Evolutionary conservation across 2,888 invertebrate species (phyloP), one percentile per base, ranked within the genome.

Genomic region (Napeogenes inachia): DNA sequence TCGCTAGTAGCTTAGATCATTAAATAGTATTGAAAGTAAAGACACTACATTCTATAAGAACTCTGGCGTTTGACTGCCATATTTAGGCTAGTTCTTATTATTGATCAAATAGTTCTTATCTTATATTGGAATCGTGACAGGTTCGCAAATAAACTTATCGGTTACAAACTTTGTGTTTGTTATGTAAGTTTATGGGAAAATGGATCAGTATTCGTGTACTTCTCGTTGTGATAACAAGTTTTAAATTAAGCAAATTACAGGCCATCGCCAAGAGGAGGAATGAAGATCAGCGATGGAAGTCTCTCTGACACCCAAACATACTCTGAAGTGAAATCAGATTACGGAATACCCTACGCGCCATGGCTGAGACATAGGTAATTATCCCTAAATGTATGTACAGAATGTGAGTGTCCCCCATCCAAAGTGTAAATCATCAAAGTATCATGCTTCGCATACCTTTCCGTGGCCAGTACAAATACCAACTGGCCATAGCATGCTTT

Each of bases 251-350:
- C 47, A 30, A 32, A 30, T 81, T 80, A 55, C 77, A 92, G 92
- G 78, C 75, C 89, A 60, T 76, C 90, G 62, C 91, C 90, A 54
- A 81, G 92, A 71, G 91, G 91, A 68, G 91, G 91, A 5, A 92
- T 92, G 79, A 91, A 91, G 71, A 92, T 93, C 68, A 93, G 94
- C 73, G 95, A 95, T 76, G 97, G 97, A 32, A 96, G 96, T 67
- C 91, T 97, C 45, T 96, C 96, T 58, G 97, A 97, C 76, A 96
- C 96, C 2, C 95, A 96, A 81, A 94, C 94, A 8, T 94, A 93
- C 79, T 93, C 93, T 0, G 93, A 93, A 79, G 93, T 93, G 13
- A 93, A 93, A 71, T 95, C 96, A 47, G 96, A 95, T 76, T 96
- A 95, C 77, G 94, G 94, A 58, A 95, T 95, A 75, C 95, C 95